These are phyloP conservation scores for Akabosia matsudoensis DNA, from an alignment of 1,140 invertebrate species.

Conservation along the genomic window DNA sequence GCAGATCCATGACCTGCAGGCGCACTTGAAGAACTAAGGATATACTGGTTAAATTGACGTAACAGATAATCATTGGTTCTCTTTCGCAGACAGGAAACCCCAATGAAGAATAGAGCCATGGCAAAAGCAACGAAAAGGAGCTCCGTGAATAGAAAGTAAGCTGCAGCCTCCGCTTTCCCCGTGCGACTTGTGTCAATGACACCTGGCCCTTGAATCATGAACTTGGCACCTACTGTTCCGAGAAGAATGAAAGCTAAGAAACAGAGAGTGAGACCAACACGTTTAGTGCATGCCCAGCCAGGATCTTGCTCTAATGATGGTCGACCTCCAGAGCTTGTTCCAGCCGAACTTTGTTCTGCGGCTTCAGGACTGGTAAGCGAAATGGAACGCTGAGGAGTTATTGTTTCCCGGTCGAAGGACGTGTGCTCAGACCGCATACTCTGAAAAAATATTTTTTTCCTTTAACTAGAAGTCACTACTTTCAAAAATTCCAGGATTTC, in stretches of 20 bases:
- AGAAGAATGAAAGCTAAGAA: conserved; percentile 44
- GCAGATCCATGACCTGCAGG: neutral
- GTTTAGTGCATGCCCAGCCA: conserved; percentile 36
- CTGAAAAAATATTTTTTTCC: neutral
- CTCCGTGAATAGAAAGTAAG: conserved; percentile 41
- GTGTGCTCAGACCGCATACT: conserved; percentile 1
- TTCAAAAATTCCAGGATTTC: no score
- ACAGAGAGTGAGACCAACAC: conserved; percentile 39
- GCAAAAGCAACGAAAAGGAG: conserved; percentile 41
- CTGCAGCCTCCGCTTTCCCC: conserved; percentile 19
- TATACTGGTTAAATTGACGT: conserved; percentile 41
- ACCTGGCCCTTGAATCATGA: conserved; percentile 34
- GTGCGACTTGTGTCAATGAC: conserved; percentile 36
- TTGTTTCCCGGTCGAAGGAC: neutral
- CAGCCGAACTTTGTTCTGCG: neutral
- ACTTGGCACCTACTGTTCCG: conserved; percentile 36
- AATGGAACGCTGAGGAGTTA: neutral
- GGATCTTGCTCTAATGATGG: conserved; percentile 26
- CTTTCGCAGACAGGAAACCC: conserved; percentile 40
- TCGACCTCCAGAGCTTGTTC: conserved; percentile 1
- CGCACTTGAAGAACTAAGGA: conserved; percentile 17
- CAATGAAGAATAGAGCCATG: conserved; percentile 39
- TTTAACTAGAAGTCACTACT: no score
- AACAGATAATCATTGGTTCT: conserved; percentile 41
- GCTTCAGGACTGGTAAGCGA: conserved; percentile 6